These are phyloP conservation scores for Fopius arisanus DNA, from an alignment of 1,140 invertebrate genomes.

Conservation along the genomic window DNA sequence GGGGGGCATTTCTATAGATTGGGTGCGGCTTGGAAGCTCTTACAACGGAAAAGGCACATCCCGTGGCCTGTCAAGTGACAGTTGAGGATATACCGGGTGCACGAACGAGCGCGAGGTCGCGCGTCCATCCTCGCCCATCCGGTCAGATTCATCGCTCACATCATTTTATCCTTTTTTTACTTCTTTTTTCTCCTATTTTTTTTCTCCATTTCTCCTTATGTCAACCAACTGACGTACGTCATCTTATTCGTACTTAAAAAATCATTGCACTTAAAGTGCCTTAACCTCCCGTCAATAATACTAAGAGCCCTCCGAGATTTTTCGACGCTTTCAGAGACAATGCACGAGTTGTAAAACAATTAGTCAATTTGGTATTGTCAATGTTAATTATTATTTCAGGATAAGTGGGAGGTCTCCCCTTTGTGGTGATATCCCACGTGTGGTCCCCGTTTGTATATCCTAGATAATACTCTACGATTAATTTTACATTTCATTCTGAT, in stretches of 20 bases:
- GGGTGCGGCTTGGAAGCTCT: constrained; percentile 34
- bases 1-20: constrained; percentile 33
- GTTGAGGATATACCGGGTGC: constrained; percentile 37
- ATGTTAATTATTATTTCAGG: too few relatives aligned
- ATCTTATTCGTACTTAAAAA: not conserved
- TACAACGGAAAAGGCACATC: constrained; percentile 42
- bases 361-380: too few relatives aligned
- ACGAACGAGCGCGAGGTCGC: constrained; percentile 38
- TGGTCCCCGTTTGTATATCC: too few relatives aligned
- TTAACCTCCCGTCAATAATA: too few relatives aligned
- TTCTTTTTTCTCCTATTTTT: not conserved
- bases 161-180: constrained; percentile 1
- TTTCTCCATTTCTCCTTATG: not conserved
- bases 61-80: constrained; percentile 39
- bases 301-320: too few relatives aligned
- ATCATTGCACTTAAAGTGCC: too few relatives aligned
- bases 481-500: too few relatives aligned
- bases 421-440: too few relatives aligned
- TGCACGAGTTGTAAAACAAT: too few relatives aligned
- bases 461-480: too few relatives aligned
- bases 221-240: not conserved
- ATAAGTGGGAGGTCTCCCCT: too few relatives aligned
- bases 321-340: too few relatives aligned
- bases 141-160: constrained; percentile 30
- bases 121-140: constrained; percentile 37